phyloP scores from a whole-genome alignment of 2,113 vertebrate genomes.

The Sapajus apella region DNA sequence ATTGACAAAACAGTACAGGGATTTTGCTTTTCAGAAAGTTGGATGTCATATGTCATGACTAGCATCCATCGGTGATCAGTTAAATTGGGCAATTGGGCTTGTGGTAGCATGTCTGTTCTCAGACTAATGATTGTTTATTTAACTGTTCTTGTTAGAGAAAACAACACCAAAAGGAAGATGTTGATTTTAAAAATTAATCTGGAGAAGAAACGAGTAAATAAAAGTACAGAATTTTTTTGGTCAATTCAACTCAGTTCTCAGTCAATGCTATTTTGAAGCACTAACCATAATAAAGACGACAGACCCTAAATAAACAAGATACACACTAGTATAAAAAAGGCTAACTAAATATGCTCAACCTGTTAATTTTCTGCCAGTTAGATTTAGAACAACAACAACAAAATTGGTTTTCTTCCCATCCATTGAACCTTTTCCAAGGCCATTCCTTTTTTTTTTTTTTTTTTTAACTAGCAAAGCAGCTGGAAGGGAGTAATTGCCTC shows the following conservation, averaged over 20 bases:
- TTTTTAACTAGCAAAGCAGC: neutral
- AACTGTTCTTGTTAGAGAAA: slow-evolving; percentile 55
- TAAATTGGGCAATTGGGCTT: slow-evolving; percentile 46
- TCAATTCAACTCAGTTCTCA: neutral
- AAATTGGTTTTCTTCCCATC: neutral
- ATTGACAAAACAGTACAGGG: slow-evolving; percentile 41
- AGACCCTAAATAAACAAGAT: slow-evolving; percentile 48
- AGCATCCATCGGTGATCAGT: slow-evolving; percentile 49
- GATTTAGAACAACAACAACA: slow-evolving; percentile 33
- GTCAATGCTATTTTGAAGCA: neutral
- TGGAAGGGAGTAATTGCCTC: neutral
- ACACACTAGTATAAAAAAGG: slow-evolving; percentile 4
- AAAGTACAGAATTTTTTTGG: neutral
- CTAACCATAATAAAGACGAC: slow-evolving; percentile 36
- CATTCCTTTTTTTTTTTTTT: neutral
- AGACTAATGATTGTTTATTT: slow-evolving; percentile 74
- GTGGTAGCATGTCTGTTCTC: slow-evolving; percentile 39
- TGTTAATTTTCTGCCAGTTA: slow-evolving; percentile 47
- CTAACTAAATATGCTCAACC: neutral
- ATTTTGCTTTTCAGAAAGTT: slow-evolving; percentile 53
- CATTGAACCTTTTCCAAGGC: neutral
- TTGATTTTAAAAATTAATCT: slow-evolving; percentile 46
- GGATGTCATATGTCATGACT: slow-evolving; percentile 56
- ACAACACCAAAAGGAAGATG: slow-evolving; percentile 50
- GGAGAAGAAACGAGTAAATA: slow-evolving; percentile 50